phyloP scores from a whole-genome alignment of 2,797 vertebrate genomes.

The Botia kubotai region DNA sequence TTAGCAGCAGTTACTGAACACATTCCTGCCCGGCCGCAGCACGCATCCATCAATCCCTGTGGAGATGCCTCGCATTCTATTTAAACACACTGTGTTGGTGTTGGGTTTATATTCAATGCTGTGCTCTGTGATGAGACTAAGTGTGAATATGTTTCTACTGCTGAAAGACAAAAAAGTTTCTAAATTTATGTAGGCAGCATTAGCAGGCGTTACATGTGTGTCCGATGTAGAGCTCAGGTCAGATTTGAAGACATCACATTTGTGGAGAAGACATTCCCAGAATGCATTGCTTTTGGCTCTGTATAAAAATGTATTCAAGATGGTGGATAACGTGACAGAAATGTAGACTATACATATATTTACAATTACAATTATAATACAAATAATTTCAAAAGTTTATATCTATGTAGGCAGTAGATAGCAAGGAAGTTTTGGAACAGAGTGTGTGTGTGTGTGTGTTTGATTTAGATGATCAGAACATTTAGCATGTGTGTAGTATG shows the following conservation, averaged over 20 bases:
- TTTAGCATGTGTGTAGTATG: slow-evolving; percentile 45
- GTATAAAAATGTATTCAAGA: neutral
- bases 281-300: neutral
- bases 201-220: slow-evolving; percentile 5
- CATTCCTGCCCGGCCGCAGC: neutral
- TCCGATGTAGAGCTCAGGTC: no score
- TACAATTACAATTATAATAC: no score
- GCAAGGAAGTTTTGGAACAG: no score
- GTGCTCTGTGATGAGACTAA: slow-evolving; percentile 24
- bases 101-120: slow-evolving; percentile 54
- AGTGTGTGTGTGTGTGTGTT: slow-evolving; percentile 11
- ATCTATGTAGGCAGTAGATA: no score
- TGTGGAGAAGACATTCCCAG: neutral
- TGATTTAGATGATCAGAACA: slow-evolving; percentile 46
- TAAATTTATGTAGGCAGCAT: no score
- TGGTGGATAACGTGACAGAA: neutral
- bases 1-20: slow-evolving; percentile 5
- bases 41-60: slow-evolving; percentile 33
- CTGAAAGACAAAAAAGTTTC: neutral
- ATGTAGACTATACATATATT: neutral
- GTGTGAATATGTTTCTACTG: neutral
- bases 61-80: slow-evolving; percentile 15
- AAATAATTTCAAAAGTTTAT: no score
- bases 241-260: neutral
- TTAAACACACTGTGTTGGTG: slow-evolving; percentile 49